These are phyloP conservation scores for Xyrauchen texanus DNA, from an alignment of 2,113 vertebrate species.

Conservation along the genomic window DNA sequence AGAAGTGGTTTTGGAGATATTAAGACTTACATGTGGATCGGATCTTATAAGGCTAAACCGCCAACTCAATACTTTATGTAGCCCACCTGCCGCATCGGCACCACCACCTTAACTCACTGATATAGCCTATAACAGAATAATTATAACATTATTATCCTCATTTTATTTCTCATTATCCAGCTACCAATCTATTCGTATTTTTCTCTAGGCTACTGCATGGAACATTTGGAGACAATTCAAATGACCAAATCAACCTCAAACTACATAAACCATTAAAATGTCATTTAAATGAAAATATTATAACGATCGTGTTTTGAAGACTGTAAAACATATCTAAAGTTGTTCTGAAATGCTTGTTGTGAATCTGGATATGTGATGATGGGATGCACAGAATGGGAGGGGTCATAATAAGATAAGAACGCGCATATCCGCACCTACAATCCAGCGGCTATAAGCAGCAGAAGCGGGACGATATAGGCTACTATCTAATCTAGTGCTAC, in stretches of 20 bases:
- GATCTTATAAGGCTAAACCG: no score
- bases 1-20: no score
- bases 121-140: no score
- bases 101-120: no score
- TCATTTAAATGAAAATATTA: background rate
- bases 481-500: background rate
- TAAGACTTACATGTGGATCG: no score
- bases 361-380: slow-evolving; percentile 24
- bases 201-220: no score
- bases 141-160: no score
- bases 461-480: background rate
- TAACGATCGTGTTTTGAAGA: background rate
- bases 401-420: slow-evolving; percentile 38
- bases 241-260: background rate
- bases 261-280: background rate
- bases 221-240: no score
- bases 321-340: background rate
- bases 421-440: background rate
- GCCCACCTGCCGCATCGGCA: no score
- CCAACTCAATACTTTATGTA: no score
- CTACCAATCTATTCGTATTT: no score
- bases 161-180: no score
- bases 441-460: background rate
- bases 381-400: slow-evolving; percentile 26
- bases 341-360: slow-evolving; percentile 7